These are phyloP conservation scores for Dryomyza anilis DNA, from an alignment of 2,888 invertebrate genomes.

Conservation along the genomic window DNA sequence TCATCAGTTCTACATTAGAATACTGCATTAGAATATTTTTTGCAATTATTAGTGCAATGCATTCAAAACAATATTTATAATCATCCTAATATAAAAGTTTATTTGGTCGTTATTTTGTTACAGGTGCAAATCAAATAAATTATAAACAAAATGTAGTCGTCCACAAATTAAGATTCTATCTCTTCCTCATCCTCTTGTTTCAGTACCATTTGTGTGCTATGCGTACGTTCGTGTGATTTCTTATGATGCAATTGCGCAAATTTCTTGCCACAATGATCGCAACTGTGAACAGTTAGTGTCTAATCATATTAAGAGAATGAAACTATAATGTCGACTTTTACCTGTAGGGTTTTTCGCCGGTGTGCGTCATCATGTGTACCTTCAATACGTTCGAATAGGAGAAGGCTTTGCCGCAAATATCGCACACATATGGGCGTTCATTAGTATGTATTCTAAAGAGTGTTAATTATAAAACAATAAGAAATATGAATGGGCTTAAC, in stretches of 20 bases:
- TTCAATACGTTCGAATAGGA: conserved; percentile 52
- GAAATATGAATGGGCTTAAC: conserved; percentile 20
- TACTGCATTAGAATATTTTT: no score
- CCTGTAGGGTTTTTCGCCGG: conserved; percentile 55
- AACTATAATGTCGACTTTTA: conserved; percentile 28
- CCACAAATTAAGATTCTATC: neutral
- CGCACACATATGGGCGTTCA: conserved; percentile 53
- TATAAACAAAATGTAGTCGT: neutral
- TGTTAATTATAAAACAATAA: neutral
- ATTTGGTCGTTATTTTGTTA: no score
- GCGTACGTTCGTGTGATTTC: conserved; percentile 48
- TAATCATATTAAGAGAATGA: conserved; percentile 11
- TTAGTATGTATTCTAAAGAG: conserved; percentile 52
- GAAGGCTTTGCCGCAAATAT: conserved; percentile 50
- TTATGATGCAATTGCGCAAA: conserved; percentile 55
- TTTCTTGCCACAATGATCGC: conserved; percentile 44
- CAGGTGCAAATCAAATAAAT: no score
- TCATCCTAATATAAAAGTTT: no score
- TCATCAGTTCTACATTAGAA: no score
- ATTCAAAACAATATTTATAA: no score
- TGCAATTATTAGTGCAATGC: no score
- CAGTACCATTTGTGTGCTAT: neutral
- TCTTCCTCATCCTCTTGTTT: neutral
- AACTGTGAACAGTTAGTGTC: no score
- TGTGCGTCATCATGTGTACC: conserved; percentile 53